phyloP scores from a whole-genome alignment of 2,888 invertebrate genomes.

The Ochropacha duplaris region DNA sequence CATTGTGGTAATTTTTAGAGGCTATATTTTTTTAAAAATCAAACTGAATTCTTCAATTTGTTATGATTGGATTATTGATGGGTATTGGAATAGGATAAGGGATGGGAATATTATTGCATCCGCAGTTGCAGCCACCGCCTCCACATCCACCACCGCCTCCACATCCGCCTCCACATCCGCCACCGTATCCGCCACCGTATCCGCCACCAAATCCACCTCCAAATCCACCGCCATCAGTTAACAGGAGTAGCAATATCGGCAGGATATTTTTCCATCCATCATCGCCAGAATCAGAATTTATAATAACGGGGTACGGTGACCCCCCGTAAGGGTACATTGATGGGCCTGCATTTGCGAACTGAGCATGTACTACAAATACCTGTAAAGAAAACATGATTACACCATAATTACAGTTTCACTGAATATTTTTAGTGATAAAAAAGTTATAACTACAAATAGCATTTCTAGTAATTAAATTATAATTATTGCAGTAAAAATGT shows the following conservation, averaged over 20 bases:
- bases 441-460: too few species aligned
- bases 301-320: constrained; percentile 45
- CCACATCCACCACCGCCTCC: constrained; percentile 25
- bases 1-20: too few species aligned
- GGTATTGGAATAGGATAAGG: constrained; percentile 55
- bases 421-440: too few species aligned
- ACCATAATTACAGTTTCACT: too few species aligned
- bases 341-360: constrained; percentile 28
- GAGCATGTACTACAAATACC: constrained; percentile 45
- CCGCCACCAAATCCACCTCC: constrained; percentile 16
- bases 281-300: constrained; percentile 41
- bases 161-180: constrained; percentile 25
- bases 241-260: constrained; percentile 51
- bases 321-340: constrained; percentile 31
- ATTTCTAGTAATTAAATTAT: background rate
- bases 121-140: constrained; percentile 27
- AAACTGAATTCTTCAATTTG: too few species aligned
- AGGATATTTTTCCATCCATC: constrained; percentile 40
- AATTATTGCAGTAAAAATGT: too few species aligned
- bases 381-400: constrained; percentile 23
- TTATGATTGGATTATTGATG: constrained; percentile 35
- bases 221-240: constrained; percentile 40
- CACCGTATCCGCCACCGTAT: constrained; percentile 21
- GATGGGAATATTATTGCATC: constrained; percentile 39
- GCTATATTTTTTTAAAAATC: too few species aligned